Evolutionary conservation across 2,888 invertebrate genomes (phyloP), one percentile per base, ranked within the genome.

Genomic region (Lissonota sp.): DNA sequence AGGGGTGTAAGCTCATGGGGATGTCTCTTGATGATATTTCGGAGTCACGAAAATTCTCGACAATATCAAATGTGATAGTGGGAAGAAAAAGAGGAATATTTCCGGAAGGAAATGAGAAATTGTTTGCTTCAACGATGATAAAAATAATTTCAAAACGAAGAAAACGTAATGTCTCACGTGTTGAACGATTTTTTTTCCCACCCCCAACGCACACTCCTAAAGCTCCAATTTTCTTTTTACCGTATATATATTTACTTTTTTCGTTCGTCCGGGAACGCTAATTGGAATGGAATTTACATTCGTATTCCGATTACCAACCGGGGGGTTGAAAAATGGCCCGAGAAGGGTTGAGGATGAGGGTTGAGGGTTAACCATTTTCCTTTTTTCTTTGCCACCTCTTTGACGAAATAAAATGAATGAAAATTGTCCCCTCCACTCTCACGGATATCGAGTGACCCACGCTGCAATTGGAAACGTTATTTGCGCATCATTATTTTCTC

Each of bases 241-340:
- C 16, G 53, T 6, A 6, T 4, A n/a, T n/a, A 51, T 14, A 14
- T 53, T 53, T 53, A 6, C 14, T 53, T 12, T 53, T 5, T 53
- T 4, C 53, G 4, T 53, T n/a, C 12, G 16, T 53, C 7, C 14
- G 14, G 14, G 5, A 6, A 49, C 49, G 10, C 12, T 72, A 62
- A 72, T 72, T 72, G 53, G n/a, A 46, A 51, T 14, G 71, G 26
- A 53, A 62, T 62, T 60, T 62, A 62, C 51, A 72, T 71, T 71
- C 42, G 26, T 6, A n/a, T 53, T 49, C 37, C 8, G 8, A 62
- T 44, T 62, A 44, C 62, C 3, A n/a, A 10, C 14, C 6, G 26
- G 42, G 6, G 16, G 44, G 4, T 6, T 14, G 12, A 44, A 62
- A 42, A 49, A n/a, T 51, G 6, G 14, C 14, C 26, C 7, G 53